Base-by-base conservation (phyloP, 2,113 vertebrate genomes). In the Pheucticus melanocephalus region DNA sequence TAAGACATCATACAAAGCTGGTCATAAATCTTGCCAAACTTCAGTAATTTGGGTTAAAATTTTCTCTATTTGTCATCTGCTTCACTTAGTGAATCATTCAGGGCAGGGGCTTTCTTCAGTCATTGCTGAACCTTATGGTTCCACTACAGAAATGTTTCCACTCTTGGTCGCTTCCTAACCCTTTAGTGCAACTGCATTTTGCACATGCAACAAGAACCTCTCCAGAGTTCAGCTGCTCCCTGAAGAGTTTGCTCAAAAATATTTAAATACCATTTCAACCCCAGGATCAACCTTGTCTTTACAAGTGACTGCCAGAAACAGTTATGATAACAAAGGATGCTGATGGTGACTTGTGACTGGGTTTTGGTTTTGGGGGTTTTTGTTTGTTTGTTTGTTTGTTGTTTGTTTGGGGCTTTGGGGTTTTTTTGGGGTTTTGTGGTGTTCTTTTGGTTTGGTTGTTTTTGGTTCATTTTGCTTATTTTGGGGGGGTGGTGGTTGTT, bases 401-500 rank as follows among this genome's bases (percentile, higher is more conserved):
- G 4, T 17, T 59, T 35, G 22, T 35, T 59, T 35, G 50, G 50
- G 27, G 9, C 5, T 11, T 23, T 14, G 14, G 22, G 5, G 15
- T 15, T 50, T 48, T 47, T 47, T 27, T 5, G 8, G 4, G 3
- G 11, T 54, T 39, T 35, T 3, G 16, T 28, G 50, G 11, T 14
- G 3, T 5, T 27, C 21, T n/a, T 22, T 28, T 35, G 24, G 13
- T 37, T 37, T 37, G 37, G 1, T n/a, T 57, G 21, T 11, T 35
- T 59, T 24, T 16, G 48, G 19, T 47, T 48, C 24, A 10, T 28
- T 28, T 25, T 27, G 28, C 16, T 44, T 28, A 12, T 8, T 33
- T 21, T 30, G 7, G 5, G 13, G 4, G 6, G 31, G 15, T 19
- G 10, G 1, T n/a, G 1, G 5, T 50, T 15, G 12, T 37, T 39